Conservation (phyloP, 2,888 invertebrate species). For the Polyommatus icarus region DNA sequence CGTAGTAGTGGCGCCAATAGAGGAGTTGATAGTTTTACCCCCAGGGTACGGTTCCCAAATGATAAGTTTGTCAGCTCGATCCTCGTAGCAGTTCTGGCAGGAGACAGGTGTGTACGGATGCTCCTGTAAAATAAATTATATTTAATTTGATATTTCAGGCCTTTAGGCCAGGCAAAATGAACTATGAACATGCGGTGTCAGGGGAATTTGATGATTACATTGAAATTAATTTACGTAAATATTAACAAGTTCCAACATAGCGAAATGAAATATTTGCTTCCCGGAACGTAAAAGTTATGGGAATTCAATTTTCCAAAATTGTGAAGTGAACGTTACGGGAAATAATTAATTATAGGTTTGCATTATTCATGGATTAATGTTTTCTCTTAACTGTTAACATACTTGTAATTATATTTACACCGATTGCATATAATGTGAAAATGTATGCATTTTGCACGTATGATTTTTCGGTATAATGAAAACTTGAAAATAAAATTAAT, state of each 20-base stretch:
- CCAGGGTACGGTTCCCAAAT: slow-evolving; percentile 86
- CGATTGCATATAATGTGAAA: background rate
- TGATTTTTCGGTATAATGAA: background rate
- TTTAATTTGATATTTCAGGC: slow-evolving; percentile 15
- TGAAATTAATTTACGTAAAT: background rate
- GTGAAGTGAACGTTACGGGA: background rate
- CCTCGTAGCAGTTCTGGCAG: slow-evolving; percentile 92
- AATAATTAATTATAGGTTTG: slow-evolving; percentile 5
- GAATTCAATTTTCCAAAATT: slow-evolving; percentile 1
- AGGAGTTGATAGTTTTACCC: slow-evolving; percentile 55
- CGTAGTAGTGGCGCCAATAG: slow-evolving; percentile 64
- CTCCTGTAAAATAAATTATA: slow-evolving; percentile 72
- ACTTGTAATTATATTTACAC: background rate
- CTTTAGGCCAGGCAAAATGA: background rate
- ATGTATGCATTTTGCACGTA: background rate
- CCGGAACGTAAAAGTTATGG: background rate
- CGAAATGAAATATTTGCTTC: background rate
- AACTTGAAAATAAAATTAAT: too few relatives aligned
- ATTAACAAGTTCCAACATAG: background rate
- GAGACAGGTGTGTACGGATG: slow-evolving; percentile 89
- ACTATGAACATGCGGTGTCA: background rate
- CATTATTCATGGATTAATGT: background rate
- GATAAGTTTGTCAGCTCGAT: slow-evolving; percentile 90
- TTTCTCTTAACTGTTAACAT: background rate
- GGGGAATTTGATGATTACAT: background rate